Base-by-base conservation (phyloP, 2,113 vertebrate species). In the Otus sunia region DNA sequence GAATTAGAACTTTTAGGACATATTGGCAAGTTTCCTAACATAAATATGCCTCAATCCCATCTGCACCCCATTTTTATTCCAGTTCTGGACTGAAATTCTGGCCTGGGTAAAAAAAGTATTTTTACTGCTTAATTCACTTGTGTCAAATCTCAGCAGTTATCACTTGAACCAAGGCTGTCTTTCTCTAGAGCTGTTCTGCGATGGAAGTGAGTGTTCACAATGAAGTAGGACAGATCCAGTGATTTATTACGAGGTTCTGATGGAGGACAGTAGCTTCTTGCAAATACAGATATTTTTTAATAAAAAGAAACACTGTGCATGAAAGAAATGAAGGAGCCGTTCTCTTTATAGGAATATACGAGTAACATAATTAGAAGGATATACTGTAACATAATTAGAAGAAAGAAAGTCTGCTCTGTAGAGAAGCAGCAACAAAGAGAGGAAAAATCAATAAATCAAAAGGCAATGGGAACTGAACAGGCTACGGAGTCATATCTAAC, bases 381-480 rank as follows among this genome's bases (percentile, higher is more conserved):
- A 45, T 45, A 45, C 14, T 74, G 30, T 82, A 59, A 36, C 13
- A 10, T 41, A 76, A 52, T 72, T 76, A 73, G 18, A 60, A 92
- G 41, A 47, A 58, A 90, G 34, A 90, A 92, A 87, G 75, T 72
- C 15, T 86, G 19, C 29, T 79, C 6, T 6, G 12, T 68, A 82
- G 60, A 72, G 27, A 91, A 78, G 52, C n/a, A 72, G 36, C 58
- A 88, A 74, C 41, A 66, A 79, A 73, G 80, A 96, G 59, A 95
- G 77, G 88, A 95, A 96, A 96, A 96, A 90, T 62, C 60, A 89
- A 84, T 96, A 96, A 96, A 97, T 97, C 90, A 80, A 56, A 92
- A 77, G n/a, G 50, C 86, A 74, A 32, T 76, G 91, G 72, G 81
- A 92, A 96, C 41, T 97, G 86, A 95, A 91, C 76, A 87, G 76